Evolutionary conservation across 2,888 invertebrate genomes (phyloP).

Genomic region (Drepanosiphum platanoidis): DNA sequence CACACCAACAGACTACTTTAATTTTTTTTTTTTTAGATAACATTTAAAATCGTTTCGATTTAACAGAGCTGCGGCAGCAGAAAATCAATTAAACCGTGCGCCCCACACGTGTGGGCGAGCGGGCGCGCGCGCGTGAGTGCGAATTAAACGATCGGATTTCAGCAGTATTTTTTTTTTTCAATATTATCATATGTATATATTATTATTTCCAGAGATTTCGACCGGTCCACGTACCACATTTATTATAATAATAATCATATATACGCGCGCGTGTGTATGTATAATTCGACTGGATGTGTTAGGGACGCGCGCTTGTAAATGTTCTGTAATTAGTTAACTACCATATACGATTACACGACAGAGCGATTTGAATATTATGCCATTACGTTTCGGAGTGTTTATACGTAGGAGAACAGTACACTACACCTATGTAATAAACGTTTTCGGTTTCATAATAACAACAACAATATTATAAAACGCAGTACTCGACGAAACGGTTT

Average conservation of each 20-base stretch:
- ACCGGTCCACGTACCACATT: not conserved
- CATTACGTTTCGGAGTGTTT: not conserved
- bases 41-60: not conserved
- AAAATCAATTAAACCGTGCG: not conserved
- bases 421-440: not conserved
- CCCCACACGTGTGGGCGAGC: not conserved
- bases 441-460: not conserved
- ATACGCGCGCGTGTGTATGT: not conserved
- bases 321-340: not conserved
- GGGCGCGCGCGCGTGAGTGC: not conserved
- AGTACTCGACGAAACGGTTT: not conserved
- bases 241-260: not conserved
- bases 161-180: too few species aligned
- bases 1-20: too few species aligned
- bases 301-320: not conserved
- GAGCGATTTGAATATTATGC: not conserved
- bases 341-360: conserved; percentile 6
- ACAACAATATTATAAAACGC: not conserved
- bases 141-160: not conserved
- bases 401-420: not conserved
- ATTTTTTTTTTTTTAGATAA: not conserved
- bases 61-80: too few species aligned
- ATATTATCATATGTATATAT: too few species aligned
- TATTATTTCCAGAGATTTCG: not conserved
- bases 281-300: too few species aligned